phyloP scores from a whole-genome alignment of 1,140 invertebrate species.

The Chelonus insularis region DNA sequence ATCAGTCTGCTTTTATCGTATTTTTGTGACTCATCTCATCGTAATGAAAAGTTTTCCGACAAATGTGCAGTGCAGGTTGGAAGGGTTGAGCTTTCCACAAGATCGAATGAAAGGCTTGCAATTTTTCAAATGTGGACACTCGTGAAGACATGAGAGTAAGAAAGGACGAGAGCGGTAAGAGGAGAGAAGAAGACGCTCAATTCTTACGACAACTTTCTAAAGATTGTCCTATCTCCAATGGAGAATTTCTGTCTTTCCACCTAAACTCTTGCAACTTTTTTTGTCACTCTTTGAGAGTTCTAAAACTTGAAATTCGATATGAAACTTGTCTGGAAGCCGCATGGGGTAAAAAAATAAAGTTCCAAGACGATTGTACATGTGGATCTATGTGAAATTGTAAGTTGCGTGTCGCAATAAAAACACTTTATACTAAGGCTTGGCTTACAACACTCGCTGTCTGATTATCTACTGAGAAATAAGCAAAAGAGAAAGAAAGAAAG shows the following conservation, averaged over 20 bases:
- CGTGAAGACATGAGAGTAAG: slow-evolving; percentile 1
- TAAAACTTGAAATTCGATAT: no score
- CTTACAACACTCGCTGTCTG: no score
- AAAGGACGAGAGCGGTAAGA: no score
- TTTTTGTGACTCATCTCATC: slow-evolving; percentile 9
- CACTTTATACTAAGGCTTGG: no score
- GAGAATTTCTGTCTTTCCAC: background rate
- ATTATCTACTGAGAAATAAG: no score
- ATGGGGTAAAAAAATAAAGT: no score
- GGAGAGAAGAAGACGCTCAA: no score
- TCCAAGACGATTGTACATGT: no score
- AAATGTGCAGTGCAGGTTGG: background rate
- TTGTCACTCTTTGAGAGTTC: background rate
- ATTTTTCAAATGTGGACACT: slow-evolving; percentile 22
- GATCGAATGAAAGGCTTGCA: slow-evolving; percentile 19
- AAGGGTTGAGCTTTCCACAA: background rate
- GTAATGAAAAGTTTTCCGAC: slow-evolving; percentile 19
- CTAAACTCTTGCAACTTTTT: background rate
- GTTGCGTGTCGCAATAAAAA: no score
- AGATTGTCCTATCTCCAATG: slow-evolving; percentile 22
- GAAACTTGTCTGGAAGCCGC: no score
- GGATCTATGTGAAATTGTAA: no score
- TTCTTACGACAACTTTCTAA: slow-evolving; percentile 21
- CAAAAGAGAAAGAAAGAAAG: no score
- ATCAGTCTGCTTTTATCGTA: background rate